Evolutionary conservation across 1,140 invertebrate species (phyloP), one percentile per base, ranked within the genome.

Genomic region (Atta cephalotes): DNA sequence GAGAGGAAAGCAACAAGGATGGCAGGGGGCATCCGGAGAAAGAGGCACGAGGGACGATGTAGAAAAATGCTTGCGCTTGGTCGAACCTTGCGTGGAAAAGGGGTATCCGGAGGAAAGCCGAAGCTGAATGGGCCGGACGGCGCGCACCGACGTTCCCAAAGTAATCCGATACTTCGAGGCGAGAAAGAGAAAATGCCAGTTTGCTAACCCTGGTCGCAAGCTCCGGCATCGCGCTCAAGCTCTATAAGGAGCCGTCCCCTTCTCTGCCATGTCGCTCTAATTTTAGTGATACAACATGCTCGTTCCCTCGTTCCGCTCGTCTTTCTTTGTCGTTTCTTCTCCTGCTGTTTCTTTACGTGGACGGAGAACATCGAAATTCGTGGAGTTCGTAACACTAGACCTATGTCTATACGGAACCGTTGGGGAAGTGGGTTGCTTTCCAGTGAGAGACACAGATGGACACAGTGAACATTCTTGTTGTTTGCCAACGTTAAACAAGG

Each of bases 241-340:
- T 95, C 94, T 95, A 95, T 95, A 95, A 95, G 95, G 95, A 94
- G 94, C 92, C 90, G 91, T 56, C 92, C 94, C 94, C 93, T 92
- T 93, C 92, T 92, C 93, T 91, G 91, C 91, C 81, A 87, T 85
- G 86, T 71, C 89, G 89, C 88, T 89, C 94, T 95, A 95, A 95
- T 95, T 95, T 93, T 95, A 95, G 94, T 92, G 82, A 74, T 86
- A 66, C 85, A 70, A 72, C 86, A 72, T 39, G 85, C 79, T 86
- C 53, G 66, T 84, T 82, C 77, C 16, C 63, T 84, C 89, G 84
- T 63, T 86, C 70, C 71, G 53, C 51, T 79, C 86, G 60, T 51
- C 28, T 81, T 51, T 70, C 68, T 70, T 49, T n/a, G 49, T 58
- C 58, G 74, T 49, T 16, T 76, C n/a, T 28, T 76, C n/a, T 28